Evolutionary conservation across 2,888 invertebrate species (phyloP), one percentile per base, ranked within the genome.

Genomic region (Pharmacophagus antenor): DNA sequence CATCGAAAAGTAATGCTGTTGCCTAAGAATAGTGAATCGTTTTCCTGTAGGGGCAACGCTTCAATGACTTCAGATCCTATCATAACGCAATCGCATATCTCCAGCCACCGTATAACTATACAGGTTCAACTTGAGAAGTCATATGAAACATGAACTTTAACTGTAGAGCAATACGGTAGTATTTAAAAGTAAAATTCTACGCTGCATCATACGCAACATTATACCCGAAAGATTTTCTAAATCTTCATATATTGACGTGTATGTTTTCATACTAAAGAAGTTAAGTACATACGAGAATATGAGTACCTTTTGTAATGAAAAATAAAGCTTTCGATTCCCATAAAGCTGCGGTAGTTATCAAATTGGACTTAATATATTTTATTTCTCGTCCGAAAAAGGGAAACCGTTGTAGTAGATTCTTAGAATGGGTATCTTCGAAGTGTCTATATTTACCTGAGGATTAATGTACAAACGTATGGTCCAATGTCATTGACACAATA

Each of bases 31-130:
- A 66, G 72, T 72, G 65, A 67, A 72, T 77, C 67, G 72, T 70
- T 72, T 73, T 76, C 77, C 75, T 73, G 68, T 72, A 72, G 71
- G 72, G 73, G 70, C 72, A 76, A 81, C 80, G 89, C 88, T 84
- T 75, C 81, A 74, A 62, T 82, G 87, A 83, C 81, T 80, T 77
- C 89, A 82, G 88, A 90, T 90, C 89, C 89, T 85, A 89, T 89
- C 89, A 89, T 88, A 90, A 86, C 85, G 88, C 85, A 88, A 88
- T 89, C 82, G 84, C 82, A 87, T 86, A 83, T 82, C 79, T 74
- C 68, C 67, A 67, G 64, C 63, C 63, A 61, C 46, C 57, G 51
- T 68, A 75, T 62, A 69, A 46, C 63, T 75, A 82, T 70, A 84
- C 63, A 58, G 82, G 82, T 67, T 72, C 64, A 76, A 47, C 58